phyloP scores from a whole-genome alignment of 1,140 invertebrate genomes.

The Neodiprion virginianus region DNA sequence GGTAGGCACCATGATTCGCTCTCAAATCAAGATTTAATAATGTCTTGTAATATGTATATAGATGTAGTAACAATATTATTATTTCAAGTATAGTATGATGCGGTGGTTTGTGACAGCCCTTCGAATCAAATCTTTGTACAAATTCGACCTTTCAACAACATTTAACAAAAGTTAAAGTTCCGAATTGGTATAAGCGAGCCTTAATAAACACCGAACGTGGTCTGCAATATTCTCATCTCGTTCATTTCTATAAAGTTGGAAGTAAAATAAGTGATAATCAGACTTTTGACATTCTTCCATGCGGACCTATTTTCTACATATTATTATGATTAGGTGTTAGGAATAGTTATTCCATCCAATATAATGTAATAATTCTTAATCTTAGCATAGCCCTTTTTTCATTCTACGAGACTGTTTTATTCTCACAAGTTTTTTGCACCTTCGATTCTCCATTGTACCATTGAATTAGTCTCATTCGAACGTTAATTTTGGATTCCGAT shows the following conservation, averaged over 20 bases:
- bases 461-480: too few relatives aligned
- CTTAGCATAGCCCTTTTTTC: not conserved
- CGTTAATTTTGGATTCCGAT: not conserved
- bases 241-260: too few relatives aligned
- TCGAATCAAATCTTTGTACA: not conserved
- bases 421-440: not conserved
- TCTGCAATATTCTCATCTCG: too few relatives aligned
- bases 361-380: not conserved
- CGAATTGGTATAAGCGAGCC: too few relatives aligned
- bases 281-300: constrained; percentile 5
- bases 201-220: too few relatives aligned
- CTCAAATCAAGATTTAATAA: not conserved
- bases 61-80: not conserved
- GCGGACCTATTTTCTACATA: not conserved
- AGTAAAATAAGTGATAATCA: not conserved
- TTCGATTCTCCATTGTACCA: not conserved
- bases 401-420: not conserved
- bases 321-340: not conserved
- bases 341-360: constrained; percentile 1
- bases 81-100: not conserved
- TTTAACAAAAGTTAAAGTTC: too few relatives aligned
- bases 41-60: constrained; percentile 8
- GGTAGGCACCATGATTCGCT: not conserved
- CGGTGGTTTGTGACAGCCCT: not conserved
- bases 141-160: too few relatives aligned